Base-by-base conservation (phyloP, 2,113 vertebrate species). In the Madoqua kirkii region DNA sequence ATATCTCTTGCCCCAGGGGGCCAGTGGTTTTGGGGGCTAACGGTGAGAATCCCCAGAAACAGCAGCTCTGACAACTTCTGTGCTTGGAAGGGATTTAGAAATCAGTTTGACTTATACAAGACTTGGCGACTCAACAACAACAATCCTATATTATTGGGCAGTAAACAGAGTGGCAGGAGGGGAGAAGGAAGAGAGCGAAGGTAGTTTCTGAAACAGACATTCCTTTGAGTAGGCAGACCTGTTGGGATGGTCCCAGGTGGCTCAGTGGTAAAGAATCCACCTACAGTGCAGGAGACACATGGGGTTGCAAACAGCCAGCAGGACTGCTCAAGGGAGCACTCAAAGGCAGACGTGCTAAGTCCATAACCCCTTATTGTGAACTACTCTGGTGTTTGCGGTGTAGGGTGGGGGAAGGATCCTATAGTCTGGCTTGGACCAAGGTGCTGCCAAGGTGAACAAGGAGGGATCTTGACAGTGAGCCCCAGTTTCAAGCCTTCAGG, bases 191-290 rank as follows among this genome's bases (percentile, higher is more conserved):
- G n/a, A 27, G 6, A 9, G 10, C 0, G 21, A 31, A 82, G 48
- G 12, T 83, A 8, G 21, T 3, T 97, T 97, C 92, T 93, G 83
- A 97, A 96, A 95, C 59, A 15, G 59, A 76, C 62, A 91, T 85
- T 85, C 13, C 78, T 91, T 29, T 87, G 31, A 50, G 33, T 59
- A 94, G 52, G 29, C 21, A 94, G 33, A 48, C 33, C 16, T 64
- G 23, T 81, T 94, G 67, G n/a, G 64, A 36, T 71, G n/a, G n/a
- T 71, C n/a, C 5, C 9, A 21, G n/a, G 67, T 74, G 67, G n/a
- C 67, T 40, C 67, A 74, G 67, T 74, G 67, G 67, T 74, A 40
- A 40, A 74, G 67, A 74, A 25, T 74, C 36, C 67, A 40, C 67
- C 67, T 74, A 74, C n/a, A 74, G 12, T 74, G 36, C 67, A 40